A percentile compares a stretch with the other conserved stretches of the same genome.
Evolutionary conservation across 2,113 vertebrate species (phyloP).

Genomic region (Bos indicus): DNA sequence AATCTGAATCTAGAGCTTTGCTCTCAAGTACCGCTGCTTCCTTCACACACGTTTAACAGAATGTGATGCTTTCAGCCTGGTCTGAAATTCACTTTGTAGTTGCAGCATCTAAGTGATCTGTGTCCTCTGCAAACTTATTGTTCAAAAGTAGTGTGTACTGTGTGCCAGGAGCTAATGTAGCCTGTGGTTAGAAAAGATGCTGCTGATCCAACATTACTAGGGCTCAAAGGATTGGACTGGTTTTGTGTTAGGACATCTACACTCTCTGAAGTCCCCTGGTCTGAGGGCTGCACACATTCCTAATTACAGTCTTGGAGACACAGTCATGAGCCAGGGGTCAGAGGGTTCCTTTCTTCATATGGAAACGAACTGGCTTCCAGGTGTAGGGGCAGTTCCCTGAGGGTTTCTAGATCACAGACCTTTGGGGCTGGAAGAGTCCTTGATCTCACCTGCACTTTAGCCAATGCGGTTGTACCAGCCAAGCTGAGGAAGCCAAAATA

Average conservation of each 20-base stretch:
- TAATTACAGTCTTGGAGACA: background rate
- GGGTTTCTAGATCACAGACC: background rate
- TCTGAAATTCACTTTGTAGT: background rate
- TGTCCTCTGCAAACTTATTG: background rate
- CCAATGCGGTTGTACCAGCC: background rate
- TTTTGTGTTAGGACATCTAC: background rate
- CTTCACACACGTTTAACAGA: background rate
- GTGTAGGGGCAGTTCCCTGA: background rate
- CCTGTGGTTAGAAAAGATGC: background rate
- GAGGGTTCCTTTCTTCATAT: background rate
- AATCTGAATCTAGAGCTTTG: background rate
- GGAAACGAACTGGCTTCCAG: background rate
- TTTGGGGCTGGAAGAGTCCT: background rate
- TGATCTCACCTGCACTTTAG: background rate
- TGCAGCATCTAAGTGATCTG: background rate
- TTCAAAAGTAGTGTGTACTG: background rate
- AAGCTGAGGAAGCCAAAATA: background rate
- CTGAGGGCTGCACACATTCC: background rate
- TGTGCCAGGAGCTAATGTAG: background rate
- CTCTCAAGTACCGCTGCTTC: background rate
- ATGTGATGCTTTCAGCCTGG: background rate
- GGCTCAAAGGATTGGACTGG: background rate
- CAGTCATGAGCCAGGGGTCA: background rate
- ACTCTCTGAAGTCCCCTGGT: background rate
- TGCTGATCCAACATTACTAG: background rate